Evolutionary conservation across 92 coral and sea anemone species (phyloP), one percentile per base, ranked within the genome.

Genomic region (Pocillopora meandrina): DNA sequence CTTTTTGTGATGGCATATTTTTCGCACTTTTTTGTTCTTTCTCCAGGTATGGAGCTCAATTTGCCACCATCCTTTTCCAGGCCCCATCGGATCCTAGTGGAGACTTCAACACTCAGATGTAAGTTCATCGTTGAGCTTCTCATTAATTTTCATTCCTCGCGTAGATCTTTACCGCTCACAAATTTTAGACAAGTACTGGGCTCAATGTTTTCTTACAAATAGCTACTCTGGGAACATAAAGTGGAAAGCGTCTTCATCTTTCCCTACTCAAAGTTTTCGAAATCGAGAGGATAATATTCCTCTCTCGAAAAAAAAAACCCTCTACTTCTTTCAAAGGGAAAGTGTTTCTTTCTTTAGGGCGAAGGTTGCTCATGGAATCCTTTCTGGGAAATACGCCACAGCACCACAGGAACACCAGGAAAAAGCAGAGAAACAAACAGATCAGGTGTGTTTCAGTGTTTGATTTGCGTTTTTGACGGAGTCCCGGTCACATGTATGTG

Each of bases 21-120:
- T 12, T 12, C 18, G 4, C 0, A 42, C 31, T 26, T 42, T 42
- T 1, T 42, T 42, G 0, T 42, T 35, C 20, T 67, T 13, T 23
- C 8, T 12, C 61, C 77, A 96, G 98, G 82, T 96, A 96, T 69
- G 92, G 75, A 18, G 92, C 90, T 74, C 67, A 70, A 57, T 76
- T 76, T 49, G 85, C 80, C 31, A 79, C 78, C 34, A 89, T 93
- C 66, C 84, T 92, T 76, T 76, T 90, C 16, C 47, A 74, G n/a
- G 86, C 91, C 2, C 93, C 97, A 7, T 73, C 82, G 35, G 94
- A 92, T 79, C 90, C 99, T 7, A 90, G 93, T 20, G 92, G 89
- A 56, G 98, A 94, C 74, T 92, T 96, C 35, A 90, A 94, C 56
- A 65, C 92, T 59, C 99, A 96, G 74, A 96, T 96, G 99, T 96